Evolutionary conservation across 2,797 vertebrate genomes (phyloP), one percentile per base, ranked within the genome.

Genomic region (Onychomys leucogaster): DNA sequence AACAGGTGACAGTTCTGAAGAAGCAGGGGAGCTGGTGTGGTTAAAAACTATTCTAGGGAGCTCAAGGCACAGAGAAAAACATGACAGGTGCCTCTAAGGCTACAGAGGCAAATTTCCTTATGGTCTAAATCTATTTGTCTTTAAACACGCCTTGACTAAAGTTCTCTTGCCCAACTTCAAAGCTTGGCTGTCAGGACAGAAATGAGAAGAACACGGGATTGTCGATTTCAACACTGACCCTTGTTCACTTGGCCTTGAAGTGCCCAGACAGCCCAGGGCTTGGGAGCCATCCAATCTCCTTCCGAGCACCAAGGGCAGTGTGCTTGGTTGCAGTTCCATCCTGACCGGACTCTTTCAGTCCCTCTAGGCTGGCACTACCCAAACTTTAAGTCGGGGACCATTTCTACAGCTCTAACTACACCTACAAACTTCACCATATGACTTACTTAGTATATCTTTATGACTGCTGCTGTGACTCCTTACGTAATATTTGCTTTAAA

Each of bases 401-500:
- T 29, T 41, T 69, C 77, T 67, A 63, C 13, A 41, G 23, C 37
- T 81, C 87, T 16, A 91, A n/a, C 59, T 19, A 49, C 21, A 43
- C 14, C 21, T 29, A 1, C 14, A 41, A 69, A 29, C 34, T 41
- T 91, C 49, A 52, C 13, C 23, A 5, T 77, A n/a, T 71, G 76
- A 49, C 71, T 90, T 84, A 37, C 34, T 52, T 55, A 43, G 52
- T 71, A 2, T 78, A 49, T 55, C n/a, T 17, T 17, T 75, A 19
- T 6, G 55, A 21, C 34, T 16, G 63, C 43, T 1, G 63, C 41
- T 34, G 41, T 75, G 63, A 5, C 4, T 80, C 23, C 73, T 91
- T 80, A 41, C 34, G 93, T 92, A 52, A 27, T 80, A 78, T 83
- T 93, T 94, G 34, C 77, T 75, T 90, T 87, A 78, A 76, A 91